Base-by-base conservation (phyloP, 2,113 vertebrate species). In the Rattus rattus region DNA sequence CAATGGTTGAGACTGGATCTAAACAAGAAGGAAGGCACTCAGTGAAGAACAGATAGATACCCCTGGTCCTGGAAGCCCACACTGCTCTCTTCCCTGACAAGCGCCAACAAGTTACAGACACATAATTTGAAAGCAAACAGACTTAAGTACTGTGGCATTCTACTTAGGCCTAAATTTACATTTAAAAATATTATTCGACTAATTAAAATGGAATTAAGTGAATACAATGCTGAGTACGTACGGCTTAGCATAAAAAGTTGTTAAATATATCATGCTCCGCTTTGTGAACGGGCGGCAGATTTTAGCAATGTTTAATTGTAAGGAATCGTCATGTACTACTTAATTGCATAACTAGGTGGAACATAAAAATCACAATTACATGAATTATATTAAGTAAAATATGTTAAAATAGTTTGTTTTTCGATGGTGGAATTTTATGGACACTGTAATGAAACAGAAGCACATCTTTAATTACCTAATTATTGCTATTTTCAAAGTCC, bases 151-250 rank as follows among this genome's bases (percentile, higher is more conserved):
- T 30, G 96, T 93, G 95, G 98, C 97, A 80, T 98, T 97, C 97
- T 96, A 97, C 97, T 98, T 97, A 98, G 97, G 89, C 97, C 96
- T 96, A 97, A 98, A 98, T 97, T 97, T 97, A 96, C 97, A 97
- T 98, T 98, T 98, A 97, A 98, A 97, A 98, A 97, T 98, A 98
- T 97, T 98, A 98, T 98, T 98, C 98, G 95, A 97, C 98, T 98
- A 98, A 99, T 98, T 98, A 98, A 98, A 98, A 98, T 93, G 96
- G 98, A 98, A 98, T 98, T 98, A 99, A 99, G 97, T 95, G 98
- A 98, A 98, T 98, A 98, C 97, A 97, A 96, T 95, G 96, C 98
- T 98, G 98, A 98, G 98, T 98, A 97, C 98, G 98, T 98, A 98
- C 98, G 98, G 96, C 97, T 99, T 98, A 98, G 98, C 98, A 98